Base-by-base conservation (phyloP, 2,797 vertebrate species). In the Peromyscus aztecus region DNA sequence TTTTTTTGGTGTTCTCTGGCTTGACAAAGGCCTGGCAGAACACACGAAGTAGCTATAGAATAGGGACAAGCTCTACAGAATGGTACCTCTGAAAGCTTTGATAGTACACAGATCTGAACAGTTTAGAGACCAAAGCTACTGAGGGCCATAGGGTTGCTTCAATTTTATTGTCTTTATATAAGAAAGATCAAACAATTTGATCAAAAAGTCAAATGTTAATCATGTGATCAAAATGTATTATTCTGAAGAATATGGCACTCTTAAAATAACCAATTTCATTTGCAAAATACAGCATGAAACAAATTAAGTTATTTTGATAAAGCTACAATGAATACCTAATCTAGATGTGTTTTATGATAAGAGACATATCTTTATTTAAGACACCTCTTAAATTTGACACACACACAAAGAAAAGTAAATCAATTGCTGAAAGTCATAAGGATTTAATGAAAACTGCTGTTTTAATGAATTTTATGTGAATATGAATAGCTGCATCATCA, bases 101-200 rank as follows among this genome's bases (percentile, higher is more conserved):
- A 4, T n/a, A 91, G 69, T 76, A 61, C 1, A 67, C 31, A 13
- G 59, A n/a, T 91, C 73, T 57, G 40, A 95, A 92, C 55, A 83
- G 23, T 31, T 97, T 94, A 92, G 5, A 92, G 4, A 40, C n/a
- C 81, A 94, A 75, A 92, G 17, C 52, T 80, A 69, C 16, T 78
- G 65, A 88, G 13, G 34, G 3, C 9, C 16, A 27, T 65, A 81
- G 10, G 34, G 3, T 9, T 19, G 40, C 85, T 69, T 63, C 3
- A 31, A 40, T 84, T 52, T 77, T 86, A 94, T 78, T 96, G 88
- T 87, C 13, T 37, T 84, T 75, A 89, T 67, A 37, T 1, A 87
- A 76, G 67, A 83, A 89, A 76, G 55, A 83, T 8, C 55, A 95
- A 86, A 85, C 29, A n/a, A 84, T 94, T 94, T 94, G 29, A 96